Base-by-base conservation (phyloP, 2,888 invertebrate species). In the Eupithecia centaureata region DNA sequence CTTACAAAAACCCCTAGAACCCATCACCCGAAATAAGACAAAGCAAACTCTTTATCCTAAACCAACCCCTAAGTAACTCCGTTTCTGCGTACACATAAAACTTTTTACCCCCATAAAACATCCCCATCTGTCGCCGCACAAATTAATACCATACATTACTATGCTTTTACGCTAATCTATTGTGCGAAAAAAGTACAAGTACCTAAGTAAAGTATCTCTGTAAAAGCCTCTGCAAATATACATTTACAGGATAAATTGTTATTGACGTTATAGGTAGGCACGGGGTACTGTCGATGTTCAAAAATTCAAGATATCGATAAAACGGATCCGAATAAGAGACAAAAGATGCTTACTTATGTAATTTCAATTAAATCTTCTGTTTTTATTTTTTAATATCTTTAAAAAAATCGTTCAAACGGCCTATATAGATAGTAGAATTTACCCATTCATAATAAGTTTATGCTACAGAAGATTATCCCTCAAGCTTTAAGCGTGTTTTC, bases 221-320 rank as follows among this genome's bases (percentile, higher is more conserved):
- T 64, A 61, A 65, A 68, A 69, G 68, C 65, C 57, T 65, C 73
- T 74, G 76, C 76, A 78, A 75, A 81, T 79, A 66, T 77, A 73
- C 81, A 80, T 83, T 82, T 81, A 77, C 76, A 68, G 81, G 81
- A 84, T 82, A 84, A 84, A 84, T 84, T 80, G 79, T 77, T 79
- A 78, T 81, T 79, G 78, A 80, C 76, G 78, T 73, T 74, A 73
- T 65, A 70, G 52, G 60, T 72, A 74, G 76, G 18, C 71, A 58
- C 65, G 76, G 56, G 71, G 56, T 47, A 28, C 3, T 18, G 33
- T 67, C 47, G 59, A 61, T 68, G 32, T 33, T 60, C 61, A 10
- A 15, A 22, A 32, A 30, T 28, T 68, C 22, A 47, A 64, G 63
- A 63, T 61, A 63, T 67, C 56, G 59, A 63, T 66, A 32, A 51